Percentiles rank a stretch among this genome's conserved stretches.
phyloP scores from a whole-genome alignment of 1,140 invertebrate species.

The Popillia japonica region DNA sequence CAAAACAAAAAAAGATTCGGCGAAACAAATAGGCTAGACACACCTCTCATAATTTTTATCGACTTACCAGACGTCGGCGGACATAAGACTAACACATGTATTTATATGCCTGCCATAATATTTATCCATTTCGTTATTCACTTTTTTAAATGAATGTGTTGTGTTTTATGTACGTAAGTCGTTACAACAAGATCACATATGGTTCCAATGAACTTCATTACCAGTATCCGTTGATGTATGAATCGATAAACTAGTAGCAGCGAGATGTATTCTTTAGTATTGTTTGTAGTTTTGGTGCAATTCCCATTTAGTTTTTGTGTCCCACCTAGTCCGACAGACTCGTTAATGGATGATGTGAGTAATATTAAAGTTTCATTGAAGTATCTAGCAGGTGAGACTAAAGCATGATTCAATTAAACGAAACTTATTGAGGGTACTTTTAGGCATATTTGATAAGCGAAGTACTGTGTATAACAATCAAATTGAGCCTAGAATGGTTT shows the following conservation, averaged over 20 bases:
- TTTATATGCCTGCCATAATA: conserved; percentile 18
- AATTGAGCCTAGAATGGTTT: conserved; percentile 57
- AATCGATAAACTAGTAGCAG: neutral
- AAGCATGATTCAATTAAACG: neutral
- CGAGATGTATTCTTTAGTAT: neutral
- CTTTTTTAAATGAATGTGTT: neutral
- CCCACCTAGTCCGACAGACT: conserved; percentile 18
- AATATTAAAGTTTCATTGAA: conserved; percentile 47
- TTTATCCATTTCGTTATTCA: neutral
- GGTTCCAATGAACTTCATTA: conserved; percentile 23
- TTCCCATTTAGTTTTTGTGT: conserved; percentile 30
- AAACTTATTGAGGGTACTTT: neutral
- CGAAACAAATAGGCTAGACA: neutral
- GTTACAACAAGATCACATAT: conserved; percentile 17
- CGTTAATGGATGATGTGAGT: conserved; percentile 32
- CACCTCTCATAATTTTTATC: conserved; percentile 6
- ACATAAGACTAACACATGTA: conserved; percentile 2
- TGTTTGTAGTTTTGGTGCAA: neutral
- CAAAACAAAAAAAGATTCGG: conserved; percentile 1
- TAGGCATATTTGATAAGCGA: conserved; percentile 59
- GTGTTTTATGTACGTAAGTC: conserved; percentile 35
- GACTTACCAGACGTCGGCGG: conserved; percentile 15
- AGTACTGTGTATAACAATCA: conserved; percentile 58
- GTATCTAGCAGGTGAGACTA: conserved; percentile 45
- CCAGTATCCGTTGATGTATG: neutral